Conservation (phyloP, 2,113 vertebrate species). For the Callionymus lyra region DNA sequence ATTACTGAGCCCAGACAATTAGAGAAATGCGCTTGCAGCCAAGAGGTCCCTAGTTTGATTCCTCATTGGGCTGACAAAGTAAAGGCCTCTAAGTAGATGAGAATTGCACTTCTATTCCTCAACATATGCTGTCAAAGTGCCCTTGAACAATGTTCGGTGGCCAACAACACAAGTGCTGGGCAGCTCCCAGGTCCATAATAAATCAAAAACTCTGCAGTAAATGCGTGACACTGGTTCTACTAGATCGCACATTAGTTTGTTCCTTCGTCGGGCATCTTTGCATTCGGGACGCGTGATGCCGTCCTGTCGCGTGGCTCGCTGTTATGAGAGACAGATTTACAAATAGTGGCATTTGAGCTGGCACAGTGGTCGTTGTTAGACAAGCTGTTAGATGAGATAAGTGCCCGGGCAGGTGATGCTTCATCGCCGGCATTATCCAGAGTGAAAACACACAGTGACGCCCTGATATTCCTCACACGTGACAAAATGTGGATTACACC, state of each 20-base stretch:
- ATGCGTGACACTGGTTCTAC: constrained; percentile 48
- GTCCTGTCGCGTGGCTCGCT: constrained; percentile 7
- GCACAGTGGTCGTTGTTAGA: constrained; percentile 23
- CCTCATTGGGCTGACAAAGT: constrained; percentile 22
- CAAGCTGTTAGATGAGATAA: constrained; percentile 29
- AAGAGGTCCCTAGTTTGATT: constrained; percentile 37
- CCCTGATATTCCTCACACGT: background rate
- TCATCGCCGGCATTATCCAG: constrained; percentile 10
- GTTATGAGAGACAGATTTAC: constrained; percentile 37
- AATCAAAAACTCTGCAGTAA: constrained; percentile 59
- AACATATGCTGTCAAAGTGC: constrained; percentile 54
- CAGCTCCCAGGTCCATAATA: constrained; percentile 58
- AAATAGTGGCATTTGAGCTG: constrained; percentile 26
- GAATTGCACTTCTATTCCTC: constrained; percentile 48
- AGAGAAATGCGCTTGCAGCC: constrained; percentile 39
- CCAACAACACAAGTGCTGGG: constrained; percentile 54
- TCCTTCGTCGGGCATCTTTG: constrained; percentile 17
- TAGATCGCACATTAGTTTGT: constrained; percentile 48
- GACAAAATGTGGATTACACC: too few relatives aligned
- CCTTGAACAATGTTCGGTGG: constrained; percentile 59
- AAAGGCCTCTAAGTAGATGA: constrained; percentile 36
- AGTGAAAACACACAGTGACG: constrained; percentile 6
- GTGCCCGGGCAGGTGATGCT: constrained; percentile 20
- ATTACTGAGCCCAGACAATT: constrained; percentile 42
- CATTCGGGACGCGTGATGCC: constrained; percentile 27